Evolutionary conservation across 2,797 vertebrate species (phyloP), one percentile per base, ranked within the genome.

Genomic region (Varecia variegata): DNA sequence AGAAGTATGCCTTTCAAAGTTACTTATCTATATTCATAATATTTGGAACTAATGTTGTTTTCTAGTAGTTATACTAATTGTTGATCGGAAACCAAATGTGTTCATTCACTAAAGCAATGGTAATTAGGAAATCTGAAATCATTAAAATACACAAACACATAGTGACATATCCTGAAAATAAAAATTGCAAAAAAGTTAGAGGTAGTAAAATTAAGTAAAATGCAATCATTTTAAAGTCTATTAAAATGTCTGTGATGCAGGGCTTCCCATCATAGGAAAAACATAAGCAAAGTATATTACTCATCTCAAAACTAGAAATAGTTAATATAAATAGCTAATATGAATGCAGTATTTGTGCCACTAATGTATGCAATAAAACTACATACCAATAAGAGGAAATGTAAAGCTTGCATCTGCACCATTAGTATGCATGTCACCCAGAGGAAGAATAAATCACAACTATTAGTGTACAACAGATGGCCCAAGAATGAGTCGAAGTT

Each of bases 401-500:
- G 73, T 97, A 94, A 94, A 97, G 97, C 93, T 97, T 98, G 95
- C 97, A 97, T 97, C 97, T 97, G 97, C 70, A 90, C 96, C 71
- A 74, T 25, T 32, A 97, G 38, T 60, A 80, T 2, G 73, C 93
- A n/a, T 38, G 93, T 95, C 65, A 97, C 96, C 30, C 32, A 97
- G 88, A 97, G 81, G 88, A 96, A 97, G 96, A 97, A 97, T 93
- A 97, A 97, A 98, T 98, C 95, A 98, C 60, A 93, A 85, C 86
- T 96, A 96, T 96, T 97, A 98, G 83, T 85, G 88, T 94, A 97
- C 60, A 98, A 93, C 97, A 98, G 96, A 98, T 97, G 98, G 96
- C 93, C 88, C 47, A 84, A 82, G 38, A 90, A 77, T 47, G 73
- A 96, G 94, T 95, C 97, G 98, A 96, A 85, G 96, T 84, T 89